Base-by-base conservation (phyloP, 2,113 vertebrate genomes). In the Macrotis lagotis region DNA sequence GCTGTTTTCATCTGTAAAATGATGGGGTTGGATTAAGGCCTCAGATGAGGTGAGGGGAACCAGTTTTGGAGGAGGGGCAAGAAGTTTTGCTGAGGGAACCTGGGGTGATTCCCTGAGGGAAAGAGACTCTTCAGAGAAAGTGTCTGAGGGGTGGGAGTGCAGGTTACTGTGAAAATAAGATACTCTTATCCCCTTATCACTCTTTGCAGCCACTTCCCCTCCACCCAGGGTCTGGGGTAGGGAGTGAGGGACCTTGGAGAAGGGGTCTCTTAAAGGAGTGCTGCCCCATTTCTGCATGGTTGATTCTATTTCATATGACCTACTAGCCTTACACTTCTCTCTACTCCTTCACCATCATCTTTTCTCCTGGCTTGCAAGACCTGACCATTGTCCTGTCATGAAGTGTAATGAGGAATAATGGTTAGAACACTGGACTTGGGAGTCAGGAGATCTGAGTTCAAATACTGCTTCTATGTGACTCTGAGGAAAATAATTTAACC, bases 101-200 rank as follows among this genome's bases (percentile, higher is more conserved):
- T 22, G 51, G 8, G 26, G 31, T 91, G 90, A 96, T 53, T 89
- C 50, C 96, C 44, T 31, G 19, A 22, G 88, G 93, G 90, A 94
- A 96, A 93, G 88, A 48, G 83, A 92, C 91, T 8, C 16, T 83
- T 83, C n/a, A 83, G 66, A 83, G 66, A 83, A 37, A 74, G 66
- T 44, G 6, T 83, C 66, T 55, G 88, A 48, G 94, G 95, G 94
- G 94, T 94, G 44, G 94, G 94, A 92, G 95, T 97, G 93, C 51
- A 97, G 97, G 96, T 98, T 93, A 96, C 97, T 98, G 97, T 66
- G 94, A 59, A 16, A 89, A 53, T 95, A 93, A 31, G 96, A 98
- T 97, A 97, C 91, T 95, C 95, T 97, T 96, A 97, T 93, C 95
- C 92, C 95, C 96, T 97, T 98, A 97, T 97, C 97, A 3, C 91